phyloP scores from a whole-genome alignment of 1,140 invertebrate species.

The Brachystomella parvula region DNA sequence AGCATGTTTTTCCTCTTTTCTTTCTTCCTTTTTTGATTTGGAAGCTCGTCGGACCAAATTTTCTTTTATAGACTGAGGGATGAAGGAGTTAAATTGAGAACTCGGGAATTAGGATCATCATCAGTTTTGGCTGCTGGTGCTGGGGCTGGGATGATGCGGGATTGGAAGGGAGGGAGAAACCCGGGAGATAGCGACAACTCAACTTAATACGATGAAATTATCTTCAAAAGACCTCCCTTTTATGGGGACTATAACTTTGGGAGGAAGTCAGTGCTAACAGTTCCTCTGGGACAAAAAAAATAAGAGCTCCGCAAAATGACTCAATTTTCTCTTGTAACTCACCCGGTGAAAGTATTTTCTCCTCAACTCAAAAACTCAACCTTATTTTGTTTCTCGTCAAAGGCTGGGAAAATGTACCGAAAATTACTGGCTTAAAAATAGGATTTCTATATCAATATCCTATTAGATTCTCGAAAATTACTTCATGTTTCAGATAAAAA shows the following conservation, averaged over 20 bases:
- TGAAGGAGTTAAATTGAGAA: constrained; percentile 10
- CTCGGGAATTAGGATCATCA: not conserved
- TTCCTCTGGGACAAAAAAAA: not conserved
- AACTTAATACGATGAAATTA: constrained; percentile 11
- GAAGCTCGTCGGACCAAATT: not conserved
- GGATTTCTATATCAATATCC: too few relatives aligned
- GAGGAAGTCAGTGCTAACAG: not conserved
- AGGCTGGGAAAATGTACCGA: too few relatives aligned
- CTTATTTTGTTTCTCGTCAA: too few relatives aligned
- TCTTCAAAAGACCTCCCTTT: constrained; percentile 12
- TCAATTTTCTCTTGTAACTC: constrained; percentile 1
- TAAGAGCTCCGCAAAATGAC: not conserved
- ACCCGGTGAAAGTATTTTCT: constrained; percentile 10
- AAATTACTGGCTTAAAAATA: too few relatives aligned
- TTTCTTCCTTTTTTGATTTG: too few relatives aligned
- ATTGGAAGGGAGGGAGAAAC: not conserved
- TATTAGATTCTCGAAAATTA: too few relatives aligned
- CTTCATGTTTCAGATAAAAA: too few relatives aligned
- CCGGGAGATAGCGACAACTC: constrained; percentile 3
- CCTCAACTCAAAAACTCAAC: too few relatives aligned
- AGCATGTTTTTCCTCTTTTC: too few relatives aligned
- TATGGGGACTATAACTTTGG: not conserved
- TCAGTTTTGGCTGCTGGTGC: too few relatives aligned
- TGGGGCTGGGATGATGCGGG: not conserved
- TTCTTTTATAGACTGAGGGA: not conserved